Base-by-base conservation (phyloP, 1,140 invertebrate genomes). In the Conus betulinus region DNA sequence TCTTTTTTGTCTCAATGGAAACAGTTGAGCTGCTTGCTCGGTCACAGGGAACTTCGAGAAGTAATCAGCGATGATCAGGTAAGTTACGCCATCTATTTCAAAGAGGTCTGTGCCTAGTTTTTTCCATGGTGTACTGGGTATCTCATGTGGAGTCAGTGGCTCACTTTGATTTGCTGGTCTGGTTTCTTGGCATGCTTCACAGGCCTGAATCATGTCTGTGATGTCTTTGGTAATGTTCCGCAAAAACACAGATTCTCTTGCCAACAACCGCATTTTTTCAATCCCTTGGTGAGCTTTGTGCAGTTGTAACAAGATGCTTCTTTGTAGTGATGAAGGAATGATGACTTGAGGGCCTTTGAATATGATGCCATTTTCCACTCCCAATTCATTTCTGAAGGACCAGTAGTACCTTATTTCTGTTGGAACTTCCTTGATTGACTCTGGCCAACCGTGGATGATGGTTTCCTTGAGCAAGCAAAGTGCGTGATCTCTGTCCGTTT, bases 231-330 rank as follows among this genome's bases (percentile, higher is more conserved):
- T 90, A 10, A 91, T 88, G 25, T 84, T 57, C 23, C 6, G 55
- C 87, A 89, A 91, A 52, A 55, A 91, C 5, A 90, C 74, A 52
- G 25, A 55, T 25, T 88, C 63, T 23, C 27, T 60, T 23, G 87
- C 87, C 5, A 79, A 57, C 23, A 71, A 20, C 55, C 52, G 23
- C 53, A 23, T 82, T 57, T 88, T 90, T 83, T 88, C 85, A 57
- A 87, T 88, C 27, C 90, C 90, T 71, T 87, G 82, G 81, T 90
- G 90, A 53, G 23, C n/a, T 20, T 84, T 60, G 57, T 91, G 90
- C 15, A 90, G 27, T 2, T 81, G 10, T 2, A 81, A 10, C 27
- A 90, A 57, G 11, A 89, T 87, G 2, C 89, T 87, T 0, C 55
- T n/a, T 57, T 71, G 71, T 39, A 91, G 27, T 20, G 55, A 51